Conservation (phyloP, 2,113 vertebrate genomes). For the Apaloderma vittatum region DNA sequence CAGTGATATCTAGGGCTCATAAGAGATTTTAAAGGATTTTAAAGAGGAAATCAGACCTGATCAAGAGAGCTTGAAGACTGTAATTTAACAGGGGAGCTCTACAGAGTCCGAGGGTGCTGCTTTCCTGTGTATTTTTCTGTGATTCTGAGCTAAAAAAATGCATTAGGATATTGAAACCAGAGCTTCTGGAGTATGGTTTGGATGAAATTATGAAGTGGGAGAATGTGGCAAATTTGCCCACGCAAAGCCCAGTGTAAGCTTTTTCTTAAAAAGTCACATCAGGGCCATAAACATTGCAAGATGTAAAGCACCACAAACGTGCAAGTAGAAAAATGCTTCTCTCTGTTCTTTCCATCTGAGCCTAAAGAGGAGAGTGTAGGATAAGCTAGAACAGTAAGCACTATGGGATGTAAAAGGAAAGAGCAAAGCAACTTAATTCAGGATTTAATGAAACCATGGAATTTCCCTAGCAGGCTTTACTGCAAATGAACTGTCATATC, state of each 20-base stretch:
- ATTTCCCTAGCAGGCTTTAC: not conserved
- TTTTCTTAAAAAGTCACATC: slow-evolving; percentile 72
- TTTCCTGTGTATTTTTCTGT: slow-evolving; percentile 53
- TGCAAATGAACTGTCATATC: not conserved
- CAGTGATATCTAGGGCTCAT: slow-evolving; percentile 41
- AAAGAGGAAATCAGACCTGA: slow-evolving; percentile 66
- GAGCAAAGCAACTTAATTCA: not conserved
- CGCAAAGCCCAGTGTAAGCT: slow-evolving; percentile 27
- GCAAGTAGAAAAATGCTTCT: slow-evolving; percentile 49
- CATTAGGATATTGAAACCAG: slow-evolving; percentile 68
- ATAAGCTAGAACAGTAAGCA: not conserved
- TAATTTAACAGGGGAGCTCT: slow-evolving; percentile 40
- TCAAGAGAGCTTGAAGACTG: not conserved
- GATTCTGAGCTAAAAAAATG: slow-evolving; percentile 46
- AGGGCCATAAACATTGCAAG: slow-evolving; percentile 70
- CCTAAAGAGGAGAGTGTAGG: not conserved
- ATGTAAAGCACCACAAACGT: slow-evolving; percentile 36
- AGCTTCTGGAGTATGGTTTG: slow-evolving; percentile 61
- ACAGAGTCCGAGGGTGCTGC: slow-evolving; percentile 28
- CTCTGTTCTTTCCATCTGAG: not conserved
- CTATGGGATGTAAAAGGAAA: not conserved
- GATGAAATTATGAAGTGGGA: slow-evolving; percentile 64
- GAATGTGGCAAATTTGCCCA: slow-evolving; percentile 66
- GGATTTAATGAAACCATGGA: not conserved
- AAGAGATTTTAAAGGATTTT: slow-evolving; percentile 54